Evolutionary conservation across 2,888 invertebrate species (phyloP).

Genomic region (Gymnosoma rotundatum): DNA sequence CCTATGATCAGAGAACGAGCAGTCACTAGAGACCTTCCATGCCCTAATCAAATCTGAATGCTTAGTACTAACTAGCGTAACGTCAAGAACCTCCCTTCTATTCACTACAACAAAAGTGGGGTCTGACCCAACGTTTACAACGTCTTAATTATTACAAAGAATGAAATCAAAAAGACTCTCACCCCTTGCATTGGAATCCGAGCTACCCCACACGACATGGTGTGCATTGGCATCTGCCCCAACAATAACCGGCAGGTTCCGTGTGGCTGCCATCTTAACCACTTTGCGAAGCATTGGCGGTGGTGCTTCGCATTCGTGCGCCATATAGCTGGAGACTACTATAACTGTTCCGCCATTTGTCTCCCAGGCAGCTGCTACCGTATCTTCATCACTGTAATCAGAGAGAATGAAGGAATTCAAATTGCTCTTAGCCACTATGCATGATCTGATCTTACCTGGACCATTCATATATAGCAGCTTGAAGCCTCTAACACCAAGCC

Average conservation of each 20-base stretch:
- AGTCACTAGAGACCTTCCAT: not conserved
- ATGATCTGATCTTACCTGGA: not conserved
- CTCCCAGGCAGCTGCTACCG: too few species aligned
- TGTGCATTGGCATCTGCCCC: too few species aligned
- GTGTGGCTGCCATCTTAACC: too few species aligned
- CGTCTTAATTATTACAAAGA: not conserved
- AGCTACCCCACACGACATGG: too few species aligned
- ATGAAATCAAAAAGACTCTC: not conserved
- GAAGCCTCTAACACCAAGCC: not conserved
- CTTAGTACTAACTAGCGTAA: not conserved
- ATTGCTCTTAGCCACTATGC: not conserved
- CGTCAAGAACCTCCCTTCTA: not conserved
- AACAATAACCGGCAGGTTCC: not conserved
- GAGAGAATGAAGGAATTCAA: too few species aligned
- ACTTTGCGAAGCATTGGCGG: too few species aligned
- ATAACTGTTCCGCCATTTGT: too few species aligned
- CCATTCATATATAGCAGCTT: not conserved
- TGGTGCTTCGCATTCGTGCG: too few species aligned
- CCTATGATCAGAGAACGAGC: not conserved
- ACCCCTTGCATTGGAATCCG: too few species aligned
- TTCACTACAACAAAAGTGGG: not conserved
- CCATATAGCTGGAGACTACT: too few species aligned
- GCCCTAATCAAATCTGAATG: not conserved
- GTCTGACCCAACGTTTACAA: not conserved
- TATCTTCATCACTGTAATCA: too few species aligned